These are phyloP conservation scores for Anableps anableps DNA, from an alignment of 2,797 vertebrate genomes.

Conservation along the genomic window DNA sequence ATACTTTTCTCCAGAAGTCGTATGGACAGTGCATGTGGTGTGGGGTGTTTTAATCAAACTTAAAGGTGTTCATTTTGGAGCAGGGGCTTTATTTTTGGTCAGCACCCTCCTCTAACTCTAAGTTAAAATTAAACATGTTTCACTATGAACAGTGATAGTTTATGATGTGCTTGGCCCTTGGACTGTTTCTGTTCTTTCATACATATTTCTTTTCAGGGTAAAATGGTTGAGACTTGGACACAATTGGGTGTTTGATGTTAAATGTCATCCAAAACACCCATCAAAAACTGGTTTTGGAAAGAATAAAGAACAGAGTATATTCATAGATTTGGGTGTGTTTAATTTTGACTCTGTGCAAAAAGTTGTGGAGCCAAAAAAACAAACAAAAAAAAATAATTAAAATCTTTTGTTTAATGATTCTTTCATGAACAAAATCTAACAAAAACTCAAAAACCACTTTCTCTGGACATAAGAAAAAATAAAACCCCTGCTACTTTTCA, in stretches of 20 bases:
- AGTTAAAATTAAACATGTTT: too few species aligned
- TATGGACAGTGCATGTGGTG: too few species aligned
- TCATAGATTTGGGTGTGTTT: not conserved
- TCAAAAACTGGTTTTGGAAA: not conserved
- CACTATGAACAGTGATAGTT: not conserved
- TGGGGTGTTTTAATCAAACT: too few species aligned
- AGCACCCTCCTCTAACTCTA: too few species aligned
- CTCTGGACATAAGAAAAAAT: slow-evolving; percentile 16
- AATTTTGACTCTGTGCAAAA: not conserved
- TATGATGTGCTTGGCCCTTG: not conserved
- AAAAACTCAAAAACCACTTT: slow-evolving; percentile 7
- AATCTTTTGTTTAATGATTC: not conserved
- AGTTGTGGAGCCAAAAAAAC: not conserved
- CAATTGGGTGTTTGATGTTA: not conserved
- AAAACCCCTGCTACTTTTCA: slow-evolving; percentile 12
- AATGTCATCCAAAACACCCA: not conserved
- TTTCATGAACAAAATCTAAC: not conserved
- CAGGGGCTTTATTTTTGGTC: too few species aligned
- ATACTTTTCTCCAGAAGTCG: too few species aligned
- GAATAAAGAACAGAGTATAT: not conserved
- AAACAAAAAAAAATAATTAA: too few species aligned
- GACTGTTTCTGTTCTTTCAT: not conserved
- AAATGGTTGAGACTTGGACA: not conserved
- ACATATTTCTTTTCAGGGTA: not conserved
- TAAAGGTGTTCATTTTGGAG: too few species aligned